Base-by-base conservation (phyloP, 2,797 vertebrate species). In the Philypnodon macrostomus region DNA sequence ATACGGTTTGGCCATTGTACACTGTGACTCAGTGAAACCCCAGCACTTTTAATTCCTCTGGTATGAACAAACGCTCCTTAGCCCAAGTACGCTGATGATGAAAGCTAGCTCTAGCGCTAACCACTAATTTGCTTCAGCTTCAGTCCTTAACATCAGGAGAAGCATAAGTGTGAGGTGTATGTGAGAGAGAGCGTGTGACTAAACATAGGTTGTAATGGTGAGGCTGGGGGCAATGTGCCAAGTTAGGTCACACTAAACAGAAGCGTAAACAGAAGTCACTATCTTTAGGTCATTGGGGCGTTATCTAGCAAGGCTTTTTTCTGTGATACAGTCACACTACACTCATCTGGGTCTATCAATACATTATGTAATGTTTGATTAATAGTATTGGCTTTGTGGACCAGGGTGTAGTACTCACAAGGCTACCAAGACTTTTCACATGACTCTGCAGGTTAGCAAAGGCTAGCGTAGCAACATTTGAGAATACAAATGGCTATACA, bases 11-110 rank as follows among this genome's bases (percentile, higher is more conserved):
- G 50, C 65, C 42, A 1, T 59, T 58, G 56, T 29, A 63, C n/a
- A 69, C 73, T 71, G 67, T 73, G 79, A 81, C 77, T 66, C 75
- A 80, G 58, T 2, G 44, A 76, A 79, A 77, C 68, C 81, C 68
- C 79, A 63, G 85, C 78, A 45, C 66, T 41, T 70, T 41, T 82
- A 74, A 80, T 70, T 67, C 73, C 55, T 83, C 70, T 73, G 73
- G 74, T 70, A 80, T 80, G 75, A 73, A 53, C 64, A 68, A 80
- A 73, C 70, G 61, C 55, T 59, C 60, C 50, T 40, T n/a, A 5
- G 57, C 50, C 49, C 56, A 54, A 67, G 78, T 75, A 77, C 21
- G 68, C 73, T 71, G 69, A 69, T 67, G 70, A 74, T 66, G 46
- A 81, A 77, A 79, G 74, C 55, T 40, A 62, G 6, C 6, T 73